Percentiles rank a stretch among this genome's conserved stretches.
phyloP scores from a whole-genome alignment of 2,888 invertebrate species.

The Sphaeridia pumilis region DNA sequence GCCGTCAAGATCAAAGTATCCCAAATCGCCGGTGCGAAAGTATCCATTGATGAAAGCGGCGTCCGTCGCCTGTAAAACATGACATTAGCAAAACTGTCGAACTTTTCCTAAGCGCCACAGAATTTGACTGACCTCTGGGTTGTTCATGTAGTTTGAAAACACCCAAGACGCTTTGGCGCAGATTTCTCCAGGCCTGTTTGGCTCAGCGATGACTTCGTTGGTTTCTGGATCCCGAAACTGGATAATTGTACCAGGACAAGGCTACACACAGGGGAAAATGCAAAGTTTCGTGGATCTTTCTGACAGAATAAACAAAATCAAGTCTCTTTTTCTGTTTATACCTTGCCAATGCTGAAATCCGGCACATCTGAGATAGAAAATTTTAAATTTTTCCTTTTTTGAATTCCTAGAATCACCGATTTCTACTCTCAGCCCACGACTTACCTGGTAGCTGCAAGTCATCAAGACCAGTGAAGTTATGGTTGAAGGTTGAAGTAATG shows the following conservation, averaged over 20 bases:
- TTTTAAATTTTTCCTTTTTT: too few species aligned
- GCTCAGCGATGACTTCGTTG: conserved; percentile 36
- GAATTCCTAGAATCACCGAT: too few species aligned
- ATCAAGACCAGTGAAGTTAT: neutral
- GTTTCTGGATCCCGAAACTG: conserved; percentile 38
- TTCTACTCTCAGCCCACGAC: neutral
- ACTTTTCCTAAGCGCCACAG: too few species aligned
- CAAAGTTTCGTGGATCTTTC: too few species aligned
- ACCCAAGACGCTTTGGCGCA: conserved; percentile 37
- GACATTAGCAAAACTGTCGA: too few species aligned
- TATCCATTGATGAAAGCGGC: conserved; percentile 24
- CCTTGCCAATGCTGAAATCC: conserved; percentile 22
- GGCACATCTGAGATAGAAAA: conserved; percentile 21
- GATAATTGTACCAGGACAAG: conserved; percentile 31
- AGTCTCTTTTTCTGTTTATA: too few species aligned
- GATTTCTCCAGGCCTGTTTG: conserved; percentile 42
- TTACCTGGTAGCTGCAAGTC: conserved; percentile 3
- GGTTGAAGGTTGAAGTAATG: neutral
- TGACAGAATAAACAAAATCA: too few species aligned
- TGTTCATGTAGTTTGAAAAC: conserved; percentile 23
- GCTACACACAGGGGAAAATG: too few species aligned
- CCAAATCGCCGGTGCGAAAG: conserved; percentile 32
- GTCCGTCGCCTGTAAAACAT: conserved; percentile 29
- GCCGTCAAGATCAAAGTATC: conserved; percentile 27
- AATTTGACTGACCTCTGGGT: conserved; percentile 24